Conservation (phyloP, 2,113 vertebrate genomes). For the Lasiurus cinereus region DNA sequence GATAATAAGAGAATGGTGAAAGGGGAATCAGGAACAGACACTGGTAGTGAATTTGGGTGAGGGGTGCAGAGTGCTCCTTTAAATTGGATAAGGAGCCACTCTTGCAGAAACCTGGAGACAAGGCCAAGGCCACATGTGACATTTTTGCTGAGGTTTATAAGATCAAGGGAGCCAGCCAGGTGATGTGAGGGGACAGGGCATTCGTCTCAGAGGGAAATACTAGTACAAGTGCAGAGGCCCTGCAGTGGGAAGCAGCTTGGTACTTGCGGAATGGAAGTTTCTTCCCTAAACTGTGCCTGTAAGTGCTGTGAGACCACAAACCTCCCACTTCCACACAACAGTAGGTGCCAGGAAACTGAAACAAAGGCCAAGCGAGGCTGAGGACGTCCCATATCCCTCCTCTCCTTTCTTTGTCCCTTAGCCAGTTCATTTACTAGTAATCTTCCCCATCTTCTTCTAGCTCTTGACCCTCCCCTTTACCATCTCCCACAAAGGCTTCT, state of each 20-base stretch:
- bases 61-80: background rate
- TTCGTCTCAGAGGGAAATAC: background rate
- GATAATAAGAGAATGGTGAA: background rate
- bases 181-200: background rate
- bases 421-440: background rate
- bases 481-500: background rate
- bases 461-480: background rate
- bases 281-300: background rate
- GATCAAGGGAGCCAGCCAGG: background rate
- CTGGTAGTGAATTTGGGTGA: background rate
- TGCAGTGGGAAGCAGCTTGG: background rate
- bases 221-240: background rate
- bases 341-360: background rate
- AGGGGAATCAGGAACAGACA: background rate
- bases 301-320: background rate
- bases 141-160: background rate
- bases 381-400: background rate
- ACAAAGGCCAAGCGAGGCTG: background rate
- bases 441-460: background rate
- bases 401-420: background rate
- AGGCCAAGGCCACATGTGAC: background rate
- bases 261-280: background rate
- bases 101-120: background rate
- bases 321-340: background rate
- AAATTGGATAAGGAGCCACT: background rate